Conservation (phyloP, 1,140 invertebrate genomes). For the Lasioglossum baleicum region DNA sequence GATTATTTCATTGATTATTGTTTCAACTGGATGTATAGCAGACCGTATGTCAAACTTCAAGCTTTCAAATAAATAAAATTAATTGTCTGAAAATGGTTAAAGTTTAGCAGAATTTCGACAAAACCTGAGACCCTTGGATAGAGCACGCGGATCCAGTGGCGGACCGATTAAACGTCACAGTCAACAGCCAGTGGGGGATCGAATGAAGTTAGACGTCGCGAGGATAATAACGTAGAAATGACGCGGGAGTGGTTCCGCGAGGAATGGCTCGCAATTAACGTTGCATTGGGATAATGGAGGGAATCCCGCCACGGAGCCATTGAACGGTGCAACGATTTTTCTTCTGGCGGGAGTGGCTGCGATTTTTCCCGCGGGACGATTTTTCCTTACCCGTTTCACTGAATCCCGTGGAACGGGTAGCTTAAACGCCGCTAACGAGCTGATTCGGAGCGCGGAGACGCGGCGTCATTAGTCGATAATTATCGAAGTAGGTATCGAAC, state of each 20-base stretch:
- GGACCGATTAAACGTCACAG: constrained; percentile 9
- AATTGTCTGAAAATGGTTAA: no score
- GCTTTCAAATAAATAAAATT: no score
- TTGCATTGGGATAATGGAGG: neutral
- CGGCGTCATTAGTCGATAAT: neutral
- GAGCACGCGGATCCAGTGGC: neutral
- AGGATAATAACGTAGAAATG: neutral
- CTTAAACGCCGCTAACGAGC: constrained; percentile 14
- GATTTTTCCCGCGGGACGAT: neutral
- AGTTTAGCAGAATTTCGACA: no score
- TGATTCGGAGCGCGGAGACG: neutral
- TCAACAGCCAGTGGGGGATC: neutral
- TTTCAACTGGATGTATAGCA: no score
- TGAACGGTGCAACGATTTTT: constrained; percentile 8
- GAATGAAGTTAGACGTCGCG: constrained; percentile 4
- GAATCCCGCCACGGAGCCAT: neutral
- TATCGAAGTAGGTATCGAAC: constrained; percentile 2
- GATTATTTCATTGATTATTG: no score
- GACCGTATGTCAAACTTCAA: no score
- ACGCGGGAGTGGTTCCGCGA: neutral
- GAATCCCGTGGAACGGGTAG: no score
- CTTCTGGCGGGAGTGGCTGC: neutral
- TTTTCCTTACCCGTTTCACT: neutral
- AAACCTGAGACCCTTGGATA: no score
- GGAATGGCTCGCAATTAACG: constrained; percentile 9